Evolutionary conservation across 2,113 vertebrate species (phyloP).

Genomic region (Lontra canadensis): DNA sequence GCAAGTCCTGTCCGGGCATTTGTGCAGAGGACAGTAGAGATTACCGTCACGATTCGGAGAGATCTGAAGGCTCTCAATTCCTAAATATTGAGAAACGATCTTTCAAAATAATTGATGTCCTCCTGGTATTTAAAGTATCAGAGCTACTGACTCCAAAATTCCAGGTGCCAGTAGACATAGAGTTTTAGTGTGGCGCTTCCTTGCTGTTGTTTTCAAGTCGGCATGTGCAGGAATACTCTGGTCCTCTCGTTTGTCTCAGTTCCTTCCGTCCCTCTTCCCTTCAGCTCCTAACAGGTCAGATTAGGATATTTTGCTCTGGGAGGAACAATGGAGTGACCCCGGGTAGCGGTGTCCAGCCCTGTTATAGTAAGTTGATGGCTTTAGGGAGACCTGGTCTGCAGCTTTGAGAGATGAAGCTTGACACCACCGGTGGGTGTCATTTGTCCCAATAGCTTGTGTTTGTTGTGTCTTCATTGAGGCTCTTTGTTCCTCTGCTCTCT

Average conservation of each 20-base stretch:
- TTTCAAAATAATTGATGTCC: not conserved
- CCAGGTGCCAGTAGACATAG: not conserved
- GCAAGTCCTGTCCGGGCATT: not conserved
- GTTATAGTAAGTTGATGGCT: not conserved
- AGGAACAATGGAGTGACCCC: not conserved
- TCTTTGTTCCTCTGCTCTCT: conserved; percentile 8
- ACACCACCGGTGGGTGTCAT: not conserved
- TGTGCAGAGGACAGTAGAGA: not conserved
- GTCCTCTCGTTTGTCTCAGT: not conserved
- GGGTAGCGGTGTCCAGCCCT: not conserved
- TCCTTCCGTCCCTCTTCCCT: not conserved
- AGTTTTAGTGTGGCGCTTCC: not conserved
- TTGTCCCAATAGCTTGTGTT: not conserved
- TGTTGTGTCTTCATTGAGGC: not conserved
- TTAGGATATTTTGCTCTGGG: not conserved
- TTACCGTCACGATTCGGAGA: not conserved
- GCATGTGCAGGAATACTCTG: not conserved
- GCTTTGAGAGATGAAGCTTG: not conserved
- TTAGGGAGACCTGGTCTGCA: not conserved
- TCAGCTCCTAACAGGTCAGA: not conserved
- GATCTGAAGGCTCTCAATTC: not conserved
- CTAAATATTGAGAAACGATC: not conserved
- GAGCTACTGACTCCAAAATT: not conserved
- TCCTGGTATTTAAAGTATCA: not conserved
- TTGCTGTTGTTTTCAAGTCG: not conserved